These are phyloP conservation scores for Natrix natrix DNA, from an alignment of 2,797 vertebrate genomes.

Conservation along the genomic window DNA sequence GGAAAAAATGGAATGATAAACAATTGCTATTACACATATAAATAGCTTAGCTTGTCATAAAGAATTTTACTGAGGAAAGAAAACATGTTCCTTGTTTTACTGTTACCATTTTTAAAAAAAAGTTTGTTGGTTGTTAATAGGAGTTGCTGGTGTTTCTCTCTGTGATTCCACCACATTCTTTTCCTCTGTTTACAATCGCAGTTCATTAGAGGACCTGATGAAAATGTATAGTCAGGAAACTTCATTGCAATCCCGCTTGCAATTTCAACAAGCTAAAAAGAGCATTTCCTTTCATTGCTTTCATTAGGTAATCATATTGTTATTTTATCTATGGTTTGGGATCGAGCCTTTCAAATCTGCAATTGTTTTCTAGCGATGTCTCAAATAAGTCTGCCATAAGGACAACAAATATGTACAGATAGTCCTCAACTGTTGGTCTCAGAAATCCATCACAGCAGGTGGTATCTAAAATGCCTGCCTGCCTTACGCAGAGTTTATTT, in stretches of 20 bases:
- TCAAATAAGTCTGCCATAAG: conserved; percentile 58
- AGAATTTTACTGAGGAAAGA: background rate
- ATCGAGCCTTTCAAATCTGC: conserved; percentile 56
- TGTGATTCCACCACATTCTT: background rate
- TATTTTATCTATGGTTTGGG: conserved; percentile 57
- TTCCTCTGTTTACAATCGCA: background rate
- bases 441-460: too few species aligned
- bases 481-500: too few species aligned
- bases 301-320: conserved; percentile 38
- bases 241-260: conserved; percentile 46
- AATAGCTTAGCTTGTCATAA: background rate
- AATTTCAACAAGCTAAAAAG: conserved; percentile 47
- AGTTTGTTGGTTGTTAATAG: background rate
- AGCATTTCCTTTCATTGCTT: conserved; percentile 48
- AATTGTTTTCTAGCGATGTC: conserved; percentile 56
- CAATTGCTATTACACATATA: background rate
- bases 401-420: background rate
- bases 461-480: too few species aligned
- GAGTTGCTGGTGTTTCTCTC: background rate
- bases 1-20: background rate
- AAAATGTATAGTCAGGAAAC: conserved; percentile 6
- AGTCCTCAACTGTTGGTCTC: background rate
- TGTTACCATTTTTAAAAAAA: background rate
- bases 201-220: background rate
- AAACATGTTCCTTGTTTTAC: background rate